Conservation (phyloP, 2,113 vertebrate species). For the Crotalus tigris region DNA sequence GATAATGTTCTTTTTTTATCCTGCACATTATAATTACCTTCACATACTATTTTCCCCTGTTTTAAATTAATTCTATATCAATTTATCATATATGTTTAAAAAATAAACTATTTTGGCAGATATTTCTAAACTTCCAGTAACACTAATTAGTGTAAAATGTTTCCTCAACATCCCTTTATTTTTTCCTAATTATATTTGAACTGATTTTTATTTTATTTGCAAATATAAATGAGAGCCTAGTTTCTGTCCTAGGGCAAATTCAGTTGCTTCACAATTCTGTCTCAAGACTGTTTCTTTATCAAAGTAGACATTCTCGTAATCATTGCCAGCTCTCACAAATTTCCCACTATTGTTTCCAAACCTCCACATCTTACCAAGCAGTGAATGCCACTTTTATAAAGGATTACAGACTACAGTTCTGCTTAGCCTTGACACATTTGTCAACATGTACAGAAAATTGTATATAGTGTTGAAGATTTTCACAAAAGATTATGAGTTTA, state of each 20-base stretch:
- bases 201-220: background rate
- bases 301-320: background rate
- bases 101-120: background rate
- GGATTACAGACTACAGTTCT: constrained; percentile 9
- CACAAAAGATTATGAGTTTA: background rate
- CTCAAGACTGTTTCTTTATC: background rate
- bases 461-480: constrained; percentile 1
- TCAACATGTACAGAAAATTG: constrained; percentile 45
- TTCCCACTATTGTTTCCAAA: background rate
- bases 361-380: constrained; percentile 27
- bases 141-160: background rate
- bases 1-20: background rate
- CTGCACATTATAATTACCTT: background rate
- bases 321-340: background rate
- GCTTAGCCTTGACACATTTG: constrained; percentile 13
- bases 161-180: background rate
- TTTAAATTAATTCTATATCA: background rate
- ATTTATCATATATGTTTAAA: background rate
- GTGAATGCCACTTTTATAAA: constrained; percentile 22
- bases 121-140: background rate
- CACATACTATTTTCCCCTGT: background rate
- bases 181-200: background rate
- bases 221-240: background rate
- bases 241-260: background rate
- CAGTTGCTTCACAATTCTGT: background rate